Evolutionary conservation across 64 coral and sea anemone species (phyloP).

Genomic region (Stylophora pistillata): DNA sequence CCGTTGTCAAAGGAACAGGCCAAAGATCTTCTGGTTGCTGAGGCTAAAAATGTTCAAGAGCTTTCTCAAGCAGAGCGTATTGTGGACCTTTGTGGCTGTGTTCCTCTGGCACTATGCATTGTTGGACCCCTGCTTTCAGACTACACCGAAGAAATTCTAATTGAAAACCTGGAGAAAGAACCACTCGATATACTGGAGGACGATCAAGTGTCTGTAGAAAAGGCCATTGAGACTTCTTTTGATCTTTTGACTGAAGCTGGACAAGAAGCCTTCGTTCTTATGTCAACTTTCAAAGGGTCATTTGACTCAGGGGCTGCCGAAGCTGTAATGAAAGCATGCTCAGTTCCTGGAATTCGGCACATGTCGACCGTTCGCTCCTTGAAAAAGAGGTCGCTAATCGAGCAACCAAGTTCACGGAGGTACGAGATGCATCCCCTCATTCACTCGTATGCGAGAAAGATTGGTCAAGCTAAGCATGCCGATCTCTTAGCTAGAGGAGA

Average conservation of each 20-base stretch:
- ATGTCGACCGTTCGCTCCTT: neutral
- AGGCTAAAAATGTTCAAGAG: neutral
- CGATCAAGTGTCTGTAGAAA: conserved; percentile 6
- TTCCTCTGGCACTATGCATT: conserved; percentile 42
- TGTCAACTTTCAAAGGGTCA: neutral
- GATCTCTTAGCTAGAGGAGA: neutral
- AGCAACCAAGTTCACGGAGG: neutral
- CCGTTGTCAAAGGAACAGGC: neutral
- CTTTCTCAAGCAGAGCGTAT: neutral
- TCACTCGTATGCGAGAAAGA: conserved; percentile 4
- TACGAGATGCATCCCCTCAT: conserved; percentile 47
- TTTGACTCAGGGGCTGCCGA: conserved; percentile 13
- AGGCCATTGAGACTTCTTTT: conserved; percentile 46
- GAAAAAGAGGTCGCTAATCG: neutral
- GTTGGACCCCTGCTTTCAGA: conserved; percentile 33
- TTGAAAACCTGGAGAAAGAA: neutral
- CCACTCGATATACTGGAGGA: conserved; percentile 35
- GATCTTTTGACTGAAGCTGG: neutral
- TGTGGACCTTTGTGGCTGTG: conserved; percentile 38
- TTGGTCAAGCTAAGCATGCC: neutral
- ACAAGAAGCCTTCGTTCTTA: conserved; percentile 1
- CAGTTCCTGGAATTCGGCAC: neutral
- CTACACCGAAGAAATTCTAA: neutral
- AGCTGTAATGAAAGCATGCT: neutral
- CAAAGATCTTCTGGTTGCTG: neutral